Base-by-base conservation (phyloP, 2,113 vertebrate species). In the Sturnus vulgaris region DNA sequence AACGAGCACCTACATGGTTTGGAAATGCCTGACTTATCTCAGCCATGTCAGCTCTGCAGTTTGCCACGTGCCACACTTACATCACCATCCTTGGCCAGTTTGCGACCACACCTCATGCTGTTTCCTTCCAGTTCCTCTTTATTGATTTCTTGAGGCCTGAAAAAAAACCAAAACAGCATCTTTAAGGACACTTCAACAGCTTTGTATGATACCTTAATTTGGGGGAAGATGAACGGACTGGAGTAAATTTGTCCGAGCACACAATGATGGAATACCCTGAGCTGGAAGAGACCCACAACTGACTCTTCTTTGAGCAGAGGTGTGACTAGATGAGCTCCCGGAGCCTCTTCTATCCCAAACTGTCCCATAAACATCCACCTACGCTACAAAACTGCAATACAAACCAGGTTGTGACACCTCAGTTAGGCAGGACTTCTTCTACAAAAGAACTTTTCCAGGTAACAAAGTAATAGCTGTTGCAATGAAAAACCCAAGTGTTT, bases 41-140 rank as follows among this genome's bases (percentile, higher is more conserved):
- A 77, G 86, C 57, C 64, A 55, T 6, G 46, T 15, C 65, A 66
- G 76, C 68, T 24, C 24, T 6, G 55, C n/a, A 17, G 52, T 2
- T 8, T 59, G 64, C 85, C 69, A 57, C n/a, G 5, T 31, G 39
- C 39, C 25, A 12, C 65, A 98, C 99, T 99, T 97, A 99, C 99
- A 89, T 99, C 99, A 92, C 99, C 99, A 65, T 99, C 99, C 98
- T 99, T 99, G 35, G 98, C 98, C 75, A 99, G 98, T 60, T 99
- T 99, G 79, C 99, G 98, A 68, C 99, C 99, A 86, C 99, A 99
- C 53, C 99, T 98, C 99, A 99, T 99, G 86, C 99, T 99, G 97
- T 97, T 99, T 91, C 95, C 96, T 95, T 99, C 99, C 96, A 99
- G 98, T 91, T 99, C 99, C 66, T 99, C 98, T 95, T 99, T 99